Conservation (phyloP, 2,113 vertebrate genomes). For the Microcebus tavaratra region DNA sequence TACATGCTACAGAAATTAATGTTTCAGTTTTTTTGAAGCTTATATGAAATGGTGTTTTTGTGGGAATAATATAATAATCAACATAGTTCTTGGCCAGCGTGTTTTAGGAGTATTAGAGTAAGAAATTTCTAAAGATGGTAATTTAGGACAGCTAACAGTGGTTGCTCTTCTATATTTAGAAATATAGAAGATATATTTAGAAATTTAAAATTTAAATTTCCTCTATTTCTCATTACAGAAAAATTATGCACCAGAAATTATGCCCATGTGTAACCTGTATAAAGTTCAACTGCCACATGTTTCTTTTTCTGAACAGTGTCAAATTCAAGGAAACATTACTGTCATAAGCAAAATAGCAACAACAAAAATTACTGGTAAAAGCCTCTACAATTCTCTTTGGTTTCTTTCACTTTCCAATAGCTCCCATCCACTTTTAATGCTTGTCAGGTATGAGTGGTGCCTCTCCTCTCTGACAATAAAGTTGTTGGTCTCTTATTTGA, state of each 20-base stretch:
- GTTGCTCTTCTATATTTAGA: not conserved
- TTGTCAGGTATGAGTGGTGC: not conserved
- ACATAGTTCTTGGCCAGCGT: not conserved
- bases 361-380: not conserved
- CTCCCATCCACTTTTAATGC: not conserved
- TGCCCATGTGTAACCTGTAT: not conserved
- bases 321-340: not conserved
- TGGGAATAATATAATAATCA: not conserved
- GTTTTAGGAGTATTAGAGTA: not conserved
- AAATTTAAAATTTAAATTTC: too few relatives aligned
- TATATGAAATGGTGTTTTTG: not conserved
- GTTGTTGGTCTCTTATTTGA: not conserved
- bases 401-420: not conserved
- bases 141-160: not conserved
- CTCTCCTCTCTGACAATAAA: fast-evolving
- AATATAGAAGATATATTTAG: too few relatives aligned
- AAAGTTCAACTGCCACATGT: not conserved
- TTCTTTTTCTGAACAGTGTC: not conserved
- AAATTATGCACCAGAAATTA: not conserved
- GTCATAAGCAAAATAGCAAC: not conserved
- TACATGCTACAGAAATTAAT: not conserved
- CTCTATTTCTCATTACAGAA: not conserved
- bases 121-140: not conserved
- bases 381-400: not conserved
- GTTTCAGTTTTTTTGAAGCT: not conserved